A percentile compares a stretch with the other conserved stretches of the same genome.
These are phyloP conservation scores for Drosophila melanosoma DNA, from an alignment of 2,888 invertebrate species.

Conservation along the genomic window DNA sequence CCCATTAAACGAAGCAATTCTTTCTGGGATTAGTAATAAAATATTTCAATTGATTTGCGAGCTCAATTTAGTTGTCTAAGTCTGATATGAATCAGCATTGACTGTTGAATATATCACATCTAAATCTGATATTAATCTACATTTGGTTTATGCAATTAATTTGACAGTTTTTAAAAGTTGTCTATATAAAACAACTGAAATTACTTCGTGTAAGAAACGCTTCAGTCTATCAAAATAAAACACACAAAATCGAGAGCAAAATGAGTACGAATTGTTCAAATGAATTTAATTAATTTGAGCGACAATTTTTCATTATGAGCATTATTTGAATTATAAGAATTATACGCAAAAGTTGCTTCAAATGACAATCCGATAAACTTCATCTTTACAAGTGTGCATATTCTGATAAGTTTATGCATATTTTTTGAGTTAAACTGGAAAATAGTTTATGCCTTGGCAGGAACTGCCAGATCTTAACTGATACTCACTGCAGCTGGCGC, in stretches of 20 bases:
- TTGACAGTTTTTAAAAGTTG: background rate
- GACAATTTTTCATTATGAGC: background rate
- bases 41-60: background rate
- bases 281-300: background rate
- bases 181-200: background rate
- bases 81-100: background rate
- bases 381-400: background rate
- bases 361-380: background rate
- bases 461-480: background rate
- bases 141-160: background rate
- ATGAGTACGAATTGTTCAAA: background rate
- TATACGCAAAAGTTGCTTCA: background rate
- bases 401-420: background rate
- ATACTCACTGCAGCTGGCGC: constrained; percentile 83
- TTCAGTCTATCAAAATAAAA: background rate
- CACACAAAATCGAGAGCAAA: background rate
- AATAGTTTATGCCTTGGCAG: background rate
- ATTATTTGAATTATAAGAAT: background rate
- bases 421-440: background rate
- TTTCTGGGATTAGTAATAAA: background rate
- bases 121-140: background rate
- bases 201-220: background rate
- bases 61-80: background rate
- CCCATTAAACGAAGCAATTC: constrained; percentile 3
- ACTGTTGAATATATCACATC: background rate